Conservation (phyloP, 2,113 vertebrate genomes). For the Canis aureus region DNA sequence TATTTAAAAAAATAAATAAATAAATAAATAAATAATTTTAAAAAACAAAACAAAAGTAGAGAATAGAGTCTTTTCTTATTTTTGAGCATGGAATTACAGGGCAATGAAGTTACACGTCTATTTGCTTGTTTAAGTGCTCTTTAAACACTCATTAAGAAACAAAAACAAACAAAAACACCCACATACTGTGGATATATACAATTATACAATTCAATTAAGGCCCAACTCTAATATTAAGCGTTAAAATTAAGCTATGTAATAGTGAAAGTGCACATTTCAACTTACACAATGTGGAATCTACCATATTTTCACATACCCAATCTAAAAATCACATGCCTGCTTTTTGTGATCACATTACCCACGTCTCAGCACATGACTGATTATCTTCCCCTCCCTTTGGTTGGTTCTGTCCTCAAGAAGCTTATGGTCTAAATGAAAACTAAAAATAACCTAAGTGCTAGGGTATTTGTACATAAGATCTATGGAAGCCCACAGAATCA, state of each 20-base stretch:
- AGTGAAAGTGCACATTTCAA: not conserved
- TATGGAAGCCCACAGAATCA: not conserved
- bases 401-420: not conserved
- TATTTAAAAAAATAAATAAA: too few species aligned
- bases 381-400: not conserved
- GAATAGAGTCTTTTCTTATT: slow-evolving; percentile 56
- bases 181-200: not conserved
- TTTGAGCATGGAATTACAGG: slow-evolving; percentile 67
- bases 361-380: not conserved
- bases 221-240: slow-evolving; percentile 39
- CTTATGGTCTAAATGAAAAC: not conserved
- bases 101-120: not conserved
- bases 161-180: slow-evolving; percentile 37
- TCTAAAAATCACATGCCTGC: not conserved
- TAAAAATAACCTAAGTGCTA: not conserved
- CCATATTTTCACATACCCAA: not conserved
- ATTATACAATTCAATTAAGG: slow-evolving; percentile 38
- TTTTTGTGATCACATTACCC: not conserved
- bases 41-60: not conserved
- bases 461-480: not conserved
- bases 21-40: too few species aligned
- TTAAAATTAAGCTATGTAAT: slow-evolving; percentile 53
- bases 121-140: slow-evolving; percentile 56
- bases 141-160: slow-evolving; percentile 46
- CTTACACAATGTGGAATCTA: not conserved